Evolutionary conservation across 1,140 invertebrate species (phyloP).

Genomic region (Heliconius himera): DNA sequence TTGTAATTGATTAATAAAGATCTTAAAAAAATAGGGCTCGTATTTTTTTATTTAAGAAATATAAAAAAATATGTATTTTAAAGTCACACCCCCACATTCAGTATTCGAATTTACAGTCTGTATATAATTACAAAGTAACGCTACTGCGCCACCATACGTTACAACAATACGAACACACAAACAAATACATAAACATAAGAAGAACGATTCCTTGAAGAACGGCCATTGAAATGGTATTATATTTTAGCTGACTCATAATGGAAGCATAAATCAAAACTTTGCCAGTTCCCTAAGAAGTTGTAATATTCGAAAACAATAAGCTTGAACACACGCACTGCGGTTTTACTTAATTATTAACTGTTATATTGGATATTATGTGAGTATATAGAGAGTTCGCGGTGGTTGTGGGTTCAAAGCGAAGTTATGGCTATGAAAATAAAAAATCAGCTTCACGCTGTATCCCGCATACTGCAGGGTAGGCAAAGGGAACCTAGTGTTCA

Average conservation of each 20-base stretch:
- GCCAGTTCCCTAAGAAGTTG: background rate
- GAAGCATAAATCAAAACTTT: slow-evolving; percentile 12
- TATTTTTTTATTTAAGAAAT: too few relatives aligned
- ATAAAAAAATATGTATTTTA: background rate
- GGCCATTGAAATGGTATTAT: background rate
- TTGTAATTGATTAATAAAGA: too few relatives aligned
- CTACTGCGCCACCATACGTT: background rate
- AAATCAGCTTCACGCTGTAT: too few relatives aligned
- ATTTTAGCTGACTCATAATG: slow-evolving; percentile 7
- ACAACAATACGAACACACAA: background rate
- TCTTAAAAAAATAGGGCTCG: too few relatives aligned
- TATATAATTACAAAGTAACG: background rate
- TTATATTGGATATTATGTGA: background rate
- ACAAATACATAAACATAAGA: background rate
- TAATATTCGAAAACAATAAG: slow-evolving; percentile 4
- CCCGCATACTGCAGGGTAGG: too few relatives aligned
- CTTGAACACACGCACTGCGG: slow-evolving; percentile 7
- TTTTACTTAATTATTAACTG: background rate
- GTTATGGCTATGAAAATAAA: too few relatives aligned
- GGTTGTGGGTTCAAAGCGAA: too few relatives aligned
- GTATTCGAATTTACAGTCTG: background rate
- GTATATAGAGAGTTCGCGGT: too few relatives aligned
- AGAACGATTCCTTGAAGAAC: background rate
- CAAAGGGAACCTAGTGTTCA: too few relatives aligned
- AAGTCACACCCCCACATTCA: background rate